These are phyloP conservation scores for Steinernema hermaphroditum DNA, from an alignment of 2,888 invertebrate species.

Conservation along the genomic window DNA sequence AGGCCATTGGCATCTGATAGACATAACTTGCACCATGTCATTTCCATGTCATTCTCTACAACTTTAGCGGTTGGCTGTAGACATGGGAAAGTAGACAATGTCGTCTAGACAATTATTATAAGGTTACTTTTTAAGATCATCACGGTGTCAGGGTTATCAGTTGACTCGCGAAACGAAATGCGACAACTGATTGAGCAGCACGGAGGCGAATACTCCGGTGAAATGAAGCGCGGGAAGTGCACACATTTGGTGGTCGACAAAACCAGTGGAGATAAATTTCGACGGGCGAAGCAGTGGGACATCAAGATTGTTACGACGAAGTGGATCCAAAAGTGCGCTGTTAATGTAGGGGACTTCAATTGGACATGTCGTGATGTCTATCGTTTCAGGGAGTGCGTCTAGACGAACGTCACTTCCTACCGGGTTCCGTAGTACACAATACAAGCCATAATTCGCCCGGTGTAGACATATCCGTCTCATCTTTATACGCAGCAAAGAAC, in stretches of 20 bases:
- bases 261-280: slow-evolving; percentile 50
- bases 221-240: slow-evolving; percentile 49
- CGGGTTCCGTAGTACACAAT: neutral
- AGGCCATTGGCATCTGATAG: too few relatives aligned
- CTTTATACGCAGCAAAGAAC: too few relatives aligned
- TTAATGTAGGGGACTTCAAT: slow-evolving; percentile 33
- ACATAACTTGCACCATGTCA: too few relatives aligned
- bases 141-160: slow-evolving; percentile 47
- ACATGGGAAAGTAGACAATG: too few relatives aligned
- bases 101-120: too few relatives aligned
- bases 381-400: neutral
- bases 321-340: slow-evolving; percentile 52
- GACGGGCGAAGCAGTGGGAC: slow-evolving; percentile 54
- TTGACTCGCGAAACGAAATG: slow-evolving; percentile 43
- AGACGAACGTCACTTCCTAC: neutral
- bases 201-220: slow-evolving; percentile 47
- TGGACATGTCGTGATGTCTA: neutral
- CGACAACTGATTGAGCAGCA: slow-evolving; percentile 47
- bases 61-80: too few relatives aligned
- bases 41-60: too few relatives aligned
- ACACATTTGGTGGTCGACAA: slow-evolving; percentile 52
- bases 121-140: slow-evolving; percentile 50
- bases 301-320: slow-evolving; percentile 47
- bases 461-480: too few relatives aligned
- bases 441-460: too few relatives aligned